phyloP scores from a whole-genome alignment of 2,888 invertebrate species.

The Tenodera sinensis region DNA sequence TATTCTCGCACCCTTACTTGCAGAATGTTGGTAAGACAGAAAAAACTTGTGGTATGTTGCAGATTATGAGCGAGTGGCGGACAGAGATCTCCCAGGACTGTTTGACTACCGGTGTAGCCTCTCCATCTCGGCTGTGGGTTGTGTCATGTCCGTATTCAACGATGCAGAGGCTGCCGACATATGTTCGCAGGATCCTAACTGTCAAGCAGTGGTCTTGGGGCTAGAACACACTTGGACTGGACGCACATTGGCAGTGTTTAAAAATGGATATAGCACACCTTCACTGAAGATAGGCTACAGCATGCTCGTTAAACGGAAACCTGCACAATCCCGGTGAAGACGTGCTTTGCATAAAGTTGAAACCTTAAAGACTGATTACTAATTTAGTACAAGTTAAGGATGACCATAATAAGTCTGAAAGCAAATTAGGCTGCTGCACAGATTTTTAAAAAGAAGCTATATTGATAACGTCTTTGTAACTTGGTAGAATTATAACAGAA shows the following conservation, averaged over 20 bases:
- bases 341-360: neutral
- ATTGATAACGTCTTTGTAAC: neutral
- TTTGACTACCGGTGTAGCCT: conserved; percentile 31
- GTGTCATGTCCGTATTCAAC: conserved; percentile 31
- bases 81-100: conserved; percentile 31
- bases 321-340: neutral
- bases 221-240: conserved; percentile 32
- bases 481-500: neutral
- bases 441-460: neutral
- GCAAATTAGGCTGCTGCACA: neutral
- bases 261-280: conserved; percentile 28
- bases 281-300: conserved; percentile 26
- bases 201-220: conserved; percentile 31
- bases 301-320: conserved; percentile 22
- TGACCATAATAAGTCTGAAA: neutral
- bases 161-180: conserved; percentile 30
- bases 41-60: neutral
- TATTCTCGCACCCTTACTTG: too few relatives aligned
- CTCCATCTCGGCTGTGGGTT: conserved; percentile 29
- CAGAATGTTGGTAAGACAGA: too few relatives aligned
- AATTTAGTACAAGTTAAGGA: neutral
- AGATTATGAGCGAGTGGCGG: conserved; percentile 27
- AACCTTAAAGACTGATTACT: conserved; percentile 2
- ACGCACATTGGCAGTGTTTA: conserved; percentile 31
- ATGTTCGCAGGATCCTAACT: conserved; percentile 27